Evolutionary conservation across 2,113 vertebrate species (phyloP).

Genomic region (Peucedramus taeniatus): DNA sequence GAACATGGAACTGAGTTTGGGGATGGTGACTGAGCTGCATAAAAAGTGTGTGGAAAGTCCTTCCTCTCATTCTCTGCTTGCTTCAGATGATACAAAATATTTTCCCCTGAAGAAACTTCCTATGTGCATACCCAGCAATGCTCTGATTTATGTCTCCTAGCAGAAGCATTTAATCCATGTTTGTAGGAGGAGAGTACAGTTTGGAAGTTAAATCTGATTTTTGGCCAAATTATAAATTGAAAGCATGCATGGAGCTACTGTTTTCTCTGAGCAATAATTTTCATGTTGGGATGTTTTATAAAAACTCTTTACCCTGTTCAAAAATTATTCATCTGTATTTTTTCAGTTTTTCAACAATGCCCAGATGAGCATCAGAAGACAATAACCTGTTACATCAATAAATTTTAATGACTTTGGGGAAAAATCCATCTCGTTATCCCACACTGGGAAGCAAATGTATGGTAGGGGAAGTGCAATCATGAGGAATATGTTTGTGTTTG

Average conservation of each 20-base stretch:
- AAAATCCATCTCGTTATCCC: neutral
- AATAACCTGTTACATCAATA: slow-evolving; percentile 1
- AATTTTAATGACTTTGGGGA: neutral
- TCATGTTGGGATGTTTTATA: neutral
- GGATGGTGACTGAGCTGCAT: neutral
- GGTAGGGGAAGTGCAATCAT: neutral
- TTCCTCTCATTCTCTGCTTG: neutral
- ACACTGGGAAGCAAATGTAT: neutral
- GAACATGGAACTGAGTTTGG: neutral
- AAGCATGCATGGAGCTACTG: neutral
- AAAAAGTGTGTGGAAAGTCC: neutral
- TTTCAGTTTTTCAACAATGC: neutral
- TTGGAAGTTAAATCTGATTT: neutral
- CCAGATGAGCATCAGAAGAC: neutral
- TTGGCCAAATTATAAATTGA: neutral
- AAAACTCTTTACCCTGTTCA: neutral
- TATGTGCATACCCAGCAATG: neutral
- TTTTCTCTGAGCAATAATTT: slow-evolving; percentile 1
- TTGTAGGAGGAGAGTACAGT: neutral
- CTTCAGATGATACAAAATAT: neutral
- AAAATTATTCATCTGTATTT: slow-evolving; percentile 13
- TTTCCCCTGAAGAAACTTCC: neutral
- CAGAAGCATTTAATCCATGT: neutral
- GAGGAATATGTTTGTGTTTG: neutral
- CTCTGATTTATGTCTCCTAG: neutral